Percentiles rank a stretch among this genome's conserved stretches.
These are phyloP conservation scores for Pardalotus punctatus DNA, from an alignment of 2,113 vertebrate species.

Conservation along the genomic window DNA sequence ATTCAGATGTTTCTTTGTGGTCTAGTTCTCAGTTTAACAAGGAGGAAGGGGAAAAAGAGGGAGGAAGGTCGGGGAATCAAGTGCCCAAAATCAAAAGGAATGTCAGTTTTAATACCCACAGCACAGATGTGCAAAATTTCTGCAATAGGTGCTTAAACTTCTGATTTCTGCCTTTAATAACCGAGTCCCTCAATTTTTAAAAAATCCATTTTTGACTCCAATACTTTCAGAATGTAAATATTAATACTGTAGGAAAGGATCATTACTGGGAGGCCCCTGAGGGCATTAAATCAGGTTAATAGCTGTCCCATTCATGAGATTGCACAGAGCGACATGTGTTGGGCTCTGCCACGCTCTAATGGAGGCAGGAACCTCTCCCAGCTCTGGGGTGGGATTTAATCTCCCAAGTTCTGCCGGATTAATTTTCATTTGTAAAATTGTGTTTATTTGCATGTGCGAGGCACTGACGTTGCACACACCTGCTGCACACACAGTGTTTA, in stretches of 20 bases:
- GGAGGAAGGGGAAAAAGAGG: neutral
- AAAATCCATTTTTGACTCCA: neutral
- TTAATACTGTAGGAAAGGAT: conserved; percentile 29
- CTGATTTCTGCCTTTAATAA: neutral
- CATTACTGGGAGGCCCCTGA: conserved; percentile 42
- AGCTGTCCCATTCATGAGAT: conserved; percentile 34
- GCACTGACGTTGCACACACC: conserved; percentile 73
- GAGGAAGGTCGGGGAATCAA: neutral
- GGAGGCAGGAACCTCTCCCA: conserved; percentile 52
- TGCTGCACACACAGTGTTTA: conserved; percentile 74
- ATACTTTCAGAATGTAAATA: conserved; percentile 34
- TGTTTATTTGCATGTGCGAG: conserved; percentile 73
- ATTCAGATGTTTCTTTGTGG: neutral
- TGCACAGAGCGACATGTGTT: conserved; percentile 55
- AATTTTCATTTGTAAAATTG: conserved; percentile 75
- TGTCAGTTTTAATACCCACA: neutral
- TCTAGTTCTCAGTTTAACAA: neutral
- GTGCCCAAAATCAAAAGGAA: neutral
- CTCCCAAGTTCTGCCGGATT: conserved; percentile 76
- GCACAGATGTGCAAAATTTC: neutral
- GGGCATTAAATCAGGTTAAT: conserved; percentile 64
- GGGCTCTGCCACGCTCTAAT: conserved; percentile 61
- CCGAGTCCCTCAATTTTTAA: neutral
- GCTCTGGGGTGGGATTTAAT: conserved; percentile 64
- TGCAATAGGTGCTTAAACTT: neutral